phyloP scores from a whole-genome alignment of 2,113 vertebrate species.

The Sturnira hondurensis region DNA sequence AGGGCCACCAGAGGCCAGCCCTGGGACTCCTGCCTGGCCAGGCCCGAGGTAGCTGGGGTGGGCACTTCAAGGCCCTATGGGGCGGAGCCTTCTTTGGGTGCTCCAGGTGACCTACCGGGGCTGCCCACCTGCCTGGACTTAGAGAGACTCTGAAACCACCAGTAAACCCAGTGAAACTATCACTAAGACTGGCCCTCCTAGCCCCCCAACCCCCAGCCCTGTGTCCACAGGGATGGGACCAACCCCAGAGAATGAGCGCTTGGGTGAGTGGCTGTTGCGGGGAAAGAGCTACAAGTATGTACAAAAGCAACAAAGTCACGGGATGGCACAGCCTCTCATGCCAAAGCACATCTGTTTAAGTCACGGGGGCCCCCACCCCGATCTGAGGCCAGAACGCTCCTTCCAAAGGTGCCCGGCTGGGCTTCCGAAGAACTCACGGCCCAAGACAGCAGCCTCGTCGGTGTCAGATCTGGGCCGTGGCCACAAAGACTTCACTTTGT shows the following conservation, averaged over 20 bases:
- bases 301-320: rapidly evolving
- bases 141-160: neutral
- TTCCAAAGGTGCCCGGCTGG: neutral
- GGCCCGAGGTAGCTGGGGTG: rapidly evolving
- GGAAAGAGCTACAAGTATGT: rapidly evolving
- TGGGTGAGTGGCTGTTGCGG: rapidly evolving
- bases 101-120: rapidly evolving
- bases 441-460: neutral
- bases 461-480: rapidly evolving
- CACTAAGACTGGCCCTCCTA: neutral
- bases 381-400: neutral
- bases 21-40: rapidly evolving
- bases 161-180: rapidly evolving
- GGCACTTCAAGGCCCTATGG: neutral
- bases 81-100: neutral
- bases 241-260: rapidly evolving
- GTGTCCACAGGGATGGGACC: rapidly evolving
- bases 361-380: rapidly evolving
- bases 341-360: rapidly evolving
- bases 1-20: rapidly evolving
- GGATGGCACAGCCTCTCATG: rapidly evolving
- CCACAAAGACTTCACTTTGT: neutral
- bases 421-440: neutral
- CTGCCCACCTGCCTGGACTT: neutral
- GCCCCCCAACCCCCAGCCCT: neutral